Base-by-base conservation (phyloP, 2,113 vertebrate genomes). In the Proterorhinus semilunaris region DNA sequence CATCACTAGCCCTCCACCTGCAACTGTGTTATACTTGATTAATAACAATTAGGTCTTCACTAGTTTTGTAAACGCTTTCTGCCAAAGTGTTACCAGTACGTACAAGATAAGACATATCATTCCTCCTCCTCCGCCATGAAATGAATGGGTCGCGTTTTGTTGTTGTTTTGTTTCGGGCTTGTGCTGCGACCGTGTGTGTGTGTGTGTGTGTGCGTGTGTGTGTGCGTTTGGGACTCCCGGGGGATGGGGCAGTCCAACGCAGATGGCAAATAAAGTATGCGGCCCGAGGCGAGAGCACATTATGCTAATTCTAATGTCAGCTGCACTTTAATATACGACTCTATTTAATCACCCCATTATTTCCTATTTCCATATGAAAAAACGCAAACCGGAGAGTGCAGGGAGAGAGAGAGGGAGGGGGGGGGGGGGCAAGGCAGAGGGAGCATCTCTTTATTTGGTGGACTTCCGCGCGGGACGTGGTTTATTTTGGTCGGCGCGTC, bases 291-390 rank as follows among this genome's bases (percentile, higher is more conserved):
- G 94, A 96, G 93, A 97, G 96, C 95, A 95, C 96, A 98, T 98
- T 98, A 98, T 98, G 97, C 95, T 98, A 98, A 98, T 98, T 96
- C 95, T 98, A 97, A 98, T 97, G 97, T 98, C 97, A 98, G 96
- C 97, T 98, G 97, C 96, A 98, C 96, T 98, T 98, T 98, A 98
- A 98, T 98, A 98, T 97, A 98, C 95, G 97, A 95, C 97, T 98
- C 97, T 98, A 98, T 98, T 98, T 98, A 98, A 98, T 98, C 97
- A 98, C 95, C 96, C 95, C 95, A 97, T 98, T 98, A 98, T 98
- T 98, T 95, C 95, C 95, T 96, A 96, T 98, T 96, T 98, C 97
- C 96, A 98, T 97, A 96, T 96, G 90, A 93, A 93, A 91, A 79
- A 91, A 85, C 51, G 69, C 36, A 72, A 66, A 36, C 55, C 27